Evolutionary conservation across 2,888 invertebrate species (phyloP).

Genomic region (Trichopoda pennipes): DNA sequence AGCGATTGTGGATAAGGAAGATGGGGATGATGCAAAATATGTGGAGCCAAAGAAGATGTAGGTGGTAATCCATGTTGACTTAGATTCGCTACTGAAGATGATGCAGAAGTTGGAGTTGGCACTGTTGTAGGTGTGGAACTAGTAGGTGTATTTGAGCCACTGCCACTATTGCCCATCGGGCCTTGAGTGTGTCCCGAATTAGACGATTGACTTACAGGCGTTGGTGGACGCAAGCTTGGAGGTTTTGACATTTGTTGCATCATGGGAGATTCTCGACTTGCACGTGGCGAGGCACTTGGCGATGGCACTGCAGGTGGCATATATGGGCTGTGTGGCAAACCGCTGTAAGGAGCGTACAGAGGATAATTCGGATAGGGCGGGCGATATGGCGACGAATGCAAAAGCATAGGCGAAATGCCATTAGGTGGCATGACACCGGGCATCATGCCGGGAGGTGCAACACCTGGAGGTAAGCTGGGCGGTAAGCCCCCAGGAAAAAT

Average conservation of each 20-base stretch:
- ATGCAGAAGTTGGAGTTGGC: slow-evolving; percentile 66
- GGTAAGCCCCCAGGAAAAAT: slow-evolving; percentile 66
- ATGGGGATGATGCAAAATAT: slow-evolving; percentile 70
- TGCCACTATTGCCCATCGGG: slow-evolving; percentile 61
- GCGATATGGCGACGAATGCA: slow-evolving; percentile 79
- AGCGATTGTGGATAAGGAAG: slow-evolving; percentile 67
- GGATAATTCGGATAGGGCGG: slow-evolving; percentile 81
- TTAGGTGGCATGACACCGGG: slow-evolving; percentile 74
- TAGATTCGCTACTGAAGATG: slow-evolving; percentile 70
- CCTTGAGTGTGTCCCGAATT: slow-evolving; percentile 64
- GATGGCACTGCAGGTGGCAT: slow-evolving; percentile 84
- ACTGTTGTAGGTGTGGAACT: slow-evolving; percentile 66
- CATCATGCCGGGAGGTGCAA: slow-evolving; percentile 74
- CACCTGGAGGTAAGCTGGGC: slow-evolving; percentile 68
- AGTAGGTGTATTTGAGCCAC: slow-evolving; percentile 65
- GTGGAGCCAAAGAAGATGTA: slow-evolving; percentile 60
- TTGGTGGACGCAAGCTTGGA: slow-evolving; percentile 62
- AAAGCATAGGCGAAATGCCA: slow-evolving; percentile 75
- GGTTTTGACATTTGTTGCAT: slow-evolving; percentile 69
- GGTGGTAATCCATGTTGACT: slow-evolving; percentile 61
- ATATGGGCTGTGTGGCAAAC: slow-evolving; percentile 89
- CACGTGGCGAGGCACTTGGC: slow-evolving; percentile 82
- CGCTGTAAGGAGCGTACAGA: slow-evolving; percentile 90
- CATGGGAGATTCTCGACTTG: slow-evolving; percentile 75
- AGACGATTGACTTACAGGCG: slow-evolving; percentile 67